Base-by-base conservation (phyloP, 2,888 invertebrate species). In the Argyra leucocephala region DNA sequence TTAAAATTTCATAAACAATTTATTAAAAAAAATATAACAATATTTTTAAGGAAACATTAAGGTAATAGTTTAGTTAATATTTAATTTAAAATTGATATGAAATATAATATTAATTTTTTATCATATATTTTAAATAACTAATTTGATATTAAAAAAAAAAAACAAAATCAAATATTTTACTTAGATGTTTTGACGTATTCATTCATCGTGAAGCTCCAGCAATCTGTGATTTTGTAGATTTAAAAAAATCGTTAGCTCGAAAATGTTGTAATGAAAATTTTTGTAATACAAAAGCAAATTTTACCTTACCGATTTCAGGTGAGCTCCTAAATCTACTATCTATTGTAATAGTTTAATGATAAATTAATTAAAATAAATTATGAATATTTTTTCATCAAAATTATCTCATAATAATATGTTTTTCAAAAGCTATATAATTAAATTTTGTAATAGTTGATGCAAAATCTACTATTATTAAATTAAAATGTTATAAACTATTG, bases 221-320 rank as follows among this genome's bases (percentile, higher is more conserved):
- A 74, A 84, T 84, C 84, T 86, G 86, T 81, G 82, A 84, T 73
- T 80, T 74, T 70, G 73, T 71, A 66, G 76, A 76, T 69, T 71
- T 73, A 64, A 24, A 61, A 61, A 61, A n/a, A 18, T 15, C 24
- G 31, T 21, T 26, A n/a, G 61, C 61, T 26, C 26, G 21, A 26
- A 69, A 75, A 71, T 89, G 89, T 86, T 89, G 89, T 82, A 78
- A 79, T 67, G 76, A 83, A 74, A 82, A 83, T 78, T 88, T 88
- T 83, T 86, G 82, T 83, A 90, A 90, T 86, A 89, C 76, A 68
- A 88, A 78, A 69, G 70, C 68, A 67, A 78, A 74, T 74, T 74
- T 75, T 71, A 72, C 73, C 67, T 75, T 76, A 71, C 69, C 69
- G 64, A 70, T 76, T 75, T 74, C 77, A 78, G 78, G 78, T 78